These are phyloP conservation scores for Stegophylla sp. DNA, from an alignment of 2,888 invertebrate species.

Conservation along the genomic window DNA sequence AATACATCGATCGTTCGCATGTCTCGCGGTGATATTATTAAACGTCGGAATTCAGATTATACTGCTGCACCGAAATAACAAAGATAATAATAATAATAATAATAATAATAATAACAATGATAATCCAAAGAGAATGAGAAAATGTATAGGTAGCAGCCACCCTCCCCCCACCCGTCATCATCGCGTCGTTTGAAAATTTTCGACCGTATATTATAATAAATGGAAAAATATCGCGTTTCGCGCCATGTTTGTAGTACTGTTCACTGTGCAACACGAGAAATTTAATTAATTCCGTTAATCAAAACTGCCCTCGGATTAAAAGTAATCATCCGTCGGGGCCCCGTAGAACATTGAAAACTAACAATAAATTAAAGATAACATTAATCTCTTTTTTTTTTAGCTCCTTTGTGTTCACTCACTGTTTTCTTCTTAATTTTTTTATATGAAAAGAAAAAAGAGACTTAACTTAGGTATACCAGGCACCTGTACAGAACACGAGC, in stretches of 20 bases:
- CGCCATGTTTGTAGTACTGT: no score
- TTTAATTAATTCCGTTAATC: conserved; percentile 55
- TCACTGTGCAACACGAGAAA: conserved; percentile 9
- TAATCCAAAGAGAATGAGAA: not conserved
- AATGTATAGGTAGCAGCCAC: not conserved
- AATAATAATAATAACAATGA: not conserved
- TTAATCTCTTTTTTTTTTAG: conserved; percentile 36
- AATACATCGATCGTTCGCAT: conserved; percentile 14
- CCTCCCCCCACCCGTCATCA: no score
- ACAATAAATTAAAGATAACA: conserved; percentile 55
- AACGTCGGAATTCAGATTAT: not conserved
- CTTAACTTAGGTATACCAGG: no score
- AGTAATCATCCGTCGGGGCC: conserved; percentile 48
- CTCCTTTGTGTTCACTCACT: conserved; percentile 14
- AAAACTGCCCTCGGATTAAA: conserved; percentile 46
- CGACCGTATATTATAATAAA: not conserved
- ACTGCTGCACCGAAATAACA: not conserved
- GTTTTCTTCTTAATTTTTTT: conserved; percentile 30
- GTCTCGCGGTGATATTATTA: not conserved
- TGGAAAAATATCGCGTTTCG: not conserved
- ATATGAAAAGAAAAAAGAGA: conserved; percentile 8
- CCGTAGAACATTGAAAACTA: conserved; percentile 39
- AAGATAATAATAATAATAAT: no score
- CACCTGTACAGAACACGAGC: not conserved
- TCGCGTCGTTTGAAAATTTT: not conserved